Percentiles rank a stretch among this genome's conserved stretches.
These are phyloP conservation scores for Myotis lucifugus DNA, from an alignment of 2,113 vertebrate genomes.

Conservation along the genomic window DNA sequence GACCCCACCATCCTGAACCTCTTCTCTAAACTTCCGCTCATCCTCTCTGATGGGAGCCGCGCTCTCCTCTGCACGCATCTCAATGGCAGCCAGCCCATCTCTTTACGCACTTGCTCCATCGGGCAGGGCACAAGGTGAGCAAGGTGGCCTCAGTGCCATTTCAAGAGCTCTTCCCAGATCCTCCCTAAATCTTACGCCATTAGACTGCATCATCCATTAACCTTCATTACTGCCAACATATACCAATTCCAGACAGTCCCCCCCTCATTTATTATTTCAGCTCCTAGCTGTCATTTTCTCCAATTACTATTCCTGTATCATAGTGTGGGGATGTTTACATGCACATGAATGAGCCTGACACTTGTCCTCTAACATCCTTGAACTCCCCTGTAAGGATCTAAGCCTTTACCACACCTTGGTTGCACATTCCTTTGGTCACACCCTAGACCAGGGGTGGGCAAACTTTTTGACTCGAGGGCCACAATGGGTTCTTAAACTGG, in stretches of 20 bases:
- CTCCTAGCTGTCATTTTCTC: neutral
- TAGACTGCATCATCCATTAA: neutral
- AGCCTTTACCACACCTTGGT: neutral
- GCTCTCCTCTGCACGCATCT: neutral
- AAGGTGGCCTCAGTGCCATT: neutral
- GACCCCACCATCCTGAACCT: neutral
- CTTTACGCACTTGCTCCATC: neutral
- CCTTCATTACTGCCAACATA: neutral
- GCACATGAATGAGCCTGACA: neutral
- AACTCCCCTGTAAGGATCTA: neutral
- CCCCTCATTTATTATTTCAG: neutral
- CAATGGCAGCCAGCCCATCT: neutral
- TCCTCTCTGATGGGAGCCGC: neutral
- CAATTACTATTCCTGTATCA: neutral
- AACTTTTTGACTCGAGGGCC: too few species aligned
- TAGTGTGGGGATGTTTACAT: neutral
- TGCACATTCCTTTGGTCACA: neutral
- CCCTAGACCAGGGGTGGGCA: too few species aligned
- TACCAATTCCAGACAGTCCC: neutral
- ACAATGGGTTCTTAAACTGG: too few species aligned
- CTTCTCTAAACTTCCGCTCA: neutral
- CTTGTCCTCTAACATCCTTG: neutral
- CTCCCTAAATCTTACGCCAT: neutral
- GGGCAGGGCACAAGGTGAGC: neutral
- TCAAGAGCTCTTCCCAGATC: neutral